phyloP scores from a whole-genome alignment of 2,113 vertebrate species.

The Lates calcarifer region DNA sequence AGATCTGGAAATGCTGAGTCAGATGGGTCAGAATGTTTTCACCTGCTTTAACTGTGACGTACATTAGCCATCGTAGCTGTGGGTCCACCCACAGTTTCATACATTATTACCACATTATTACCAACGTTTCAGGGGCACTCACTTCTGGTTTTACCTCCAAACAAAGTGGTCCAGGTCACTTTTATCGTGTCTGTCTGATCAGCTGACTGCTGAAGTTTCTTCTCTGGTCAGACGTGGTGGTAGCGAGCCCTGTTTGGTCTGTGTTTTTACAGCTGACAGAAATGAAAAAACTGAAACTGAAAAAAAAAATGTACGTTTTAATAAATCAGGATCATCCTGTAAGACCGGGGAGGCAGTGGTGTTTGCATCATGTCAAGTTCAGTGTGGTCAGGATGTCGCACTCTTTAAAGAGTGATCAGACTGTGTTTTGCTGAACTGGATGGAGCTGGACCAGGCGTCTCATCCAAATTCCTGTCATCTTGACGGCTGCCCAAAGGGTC shows the following conservation, averaged over 20 bases:
- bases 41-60: too few species aligned
- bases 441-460: slow-evolving; percentile 14
- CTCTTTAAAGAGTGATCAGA: slow-evolving; percentile 30
- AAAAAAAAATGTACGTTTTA: neutral
- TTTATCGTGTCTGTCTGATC: too few species aligned
- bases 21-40: too few species aligned
- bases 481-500: slow-evolving; percentile 25
- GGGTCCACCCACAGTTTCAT: neutral
- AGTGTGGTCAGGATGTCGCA: neutral
- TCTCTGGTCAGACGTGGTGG: neutral
- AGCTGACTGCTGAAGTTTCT: neutral
- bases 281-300: too few species aligned
- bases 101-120: neutral
- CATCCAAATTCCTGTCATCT: slow-evolving; percentile 45
- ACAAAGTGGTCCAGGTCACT: neutral
- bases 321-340: neutral
- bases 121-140: neutral
- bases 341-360: neutral
- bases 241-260: neutral
- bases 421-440: slow-evolving; percentile 2
- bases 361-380: slow-evolving; percentile 12
- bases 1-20: too few species aligned
- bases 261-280: neutral
- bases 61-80: too few species aligned
- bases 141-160: neutral